These are phyloP conservation scores for Agrilus planipennis DNA, from an alignment of 1,140 invertebrate genomes.

Conservation along the genomic window DNA sequence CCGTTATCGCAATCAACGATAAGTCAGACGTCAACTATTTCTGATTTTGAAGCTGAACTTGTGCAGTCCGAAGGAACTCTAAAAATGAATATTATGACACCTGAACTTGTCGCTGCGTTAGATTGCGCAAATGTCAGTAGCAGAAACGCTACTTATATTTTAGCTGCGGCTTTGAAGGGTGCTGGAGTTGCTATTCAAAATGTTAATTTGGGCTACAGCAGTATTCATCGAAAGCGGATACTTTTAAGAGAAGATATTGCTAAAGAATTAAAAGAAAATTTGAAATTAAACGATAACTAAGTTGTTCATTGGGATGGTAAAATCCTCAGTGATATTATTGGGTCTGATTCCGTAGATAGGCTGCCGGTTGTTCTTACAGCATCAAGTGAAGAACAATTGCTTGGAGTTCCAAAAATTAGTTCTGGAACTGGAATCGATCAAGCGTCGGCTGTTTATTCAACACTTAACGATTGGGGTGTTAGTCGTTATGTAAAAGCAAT, in stretches of 20 bases:
- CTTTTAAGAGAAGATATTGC: constrained; percentile 10
- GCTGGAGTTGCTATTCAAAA: constrained; percentile 13
- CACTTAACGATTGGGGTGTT: constrained; percentile 15
- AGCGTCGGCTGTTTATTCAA: constrained; percentile 19
- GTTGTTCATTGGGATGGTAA: constrained; percentile 15
- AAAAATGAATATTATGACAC: constrained; percentile 15
- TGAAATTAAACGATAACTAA: constrained; percentile 10
- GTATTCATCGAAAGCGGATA: constrained; percentile 17
- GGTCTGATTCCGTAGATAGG: constrained; percentile 21
- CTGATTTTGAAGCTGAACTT: too few relatives aligned
- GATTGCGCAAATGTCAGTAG: constrained; percentile 19
- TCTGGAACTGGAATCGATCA: constrained; percentile 19
- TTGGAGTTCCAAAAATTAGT: constrained; percentile 21
- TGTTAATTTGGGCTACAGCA: constrained; percentile 14
- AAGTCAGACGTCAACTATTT: too few relatives aligned
- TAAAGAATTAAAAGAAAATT: constrained; percentile 15
- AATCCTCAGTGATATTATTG: constrained; percentile 16
- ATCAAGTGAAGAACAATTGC: constrained; percentile 16
- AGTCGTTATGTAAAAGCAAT: constrained; percentile 13
- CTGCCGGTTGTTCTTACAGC: constrained; percentile 25
- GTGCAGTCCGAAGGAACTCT: too few relatives aligned
- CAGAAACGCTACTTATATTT: constrained; percentile 18
- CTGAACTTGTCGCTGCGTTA: constrained; percentile 14
- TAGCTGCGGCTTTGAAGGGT: constrained; percentile 17
- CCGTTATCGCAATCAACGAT: too few relatives aligned